Percentiles rank a stretch among this genome's conserved stretches.
Conservation (phyloP, 2,888 invertebrate species). For the Hypercompe scribonia region DNA sequence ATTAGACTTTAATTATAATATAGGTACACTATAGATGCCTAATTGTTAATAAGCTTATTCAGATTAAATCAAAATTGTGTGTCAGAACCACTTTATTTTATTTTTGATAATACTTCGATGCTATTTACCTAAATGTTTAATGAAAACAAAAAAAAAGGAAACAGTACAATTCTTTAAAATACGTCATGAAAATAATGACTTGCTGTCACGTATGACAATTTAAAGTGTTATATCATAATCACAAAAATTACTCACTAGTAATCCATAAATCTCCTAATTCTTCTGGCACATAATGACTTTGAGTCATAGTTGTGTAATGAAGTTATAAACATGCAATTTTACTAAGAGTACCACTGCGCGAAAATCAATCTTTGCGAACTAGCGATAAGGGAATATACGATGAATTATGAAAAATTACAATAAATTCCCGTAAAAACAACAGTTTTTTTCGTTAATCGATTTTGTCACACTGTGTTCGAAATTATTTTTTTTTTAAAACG, state of each 20-base stretch:
- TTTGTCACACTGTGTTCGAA: slow-evolving; percentile 60
- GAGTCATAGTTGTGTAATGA: slow-evolving; percentile 72
- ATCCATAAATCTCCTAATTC: slow-evolving; percentile 74
- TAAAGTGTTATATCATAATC: slow-evolving; percentile 54
- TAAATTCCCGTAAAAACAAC: slow-evolving; percentile 64
- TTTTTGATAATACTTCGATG: slow-evolving; percentile 2
- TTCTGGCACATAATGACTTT: slow-evolving; percentile 70
- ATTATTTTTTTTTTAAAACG: slow-evolving; percentile 67
- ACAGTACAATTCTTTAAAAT: slow-evolving; percentile 12
- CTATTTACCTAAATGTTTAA: slow-evolving; percentile 22
- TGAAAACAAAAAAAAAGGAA: neutral
- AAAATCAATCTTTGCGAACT: slow-evolving; percentile 68
- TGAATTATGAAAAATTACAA: slow-evolving; percentile 55
- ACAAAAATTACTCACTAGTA: slow-evolving; percentile 73
- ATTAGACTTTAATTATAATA: neutral
- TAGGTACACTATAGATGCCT: neutral
- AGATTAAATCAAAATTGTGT: neutral
- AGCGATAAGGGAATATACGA: slow-evolving; percentile 61
- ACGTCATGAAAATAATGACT: slow-evolving; percentile 41
- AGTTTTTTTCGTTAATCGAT: slow-evolving; percentile 63
- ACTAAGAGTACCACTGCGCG: slow-evolving; percentile 65
- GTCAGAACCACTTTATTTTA: neutral
- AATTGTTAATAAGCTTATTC: neutral
- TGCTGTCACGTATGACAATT: slow-evolving; percentile 31
- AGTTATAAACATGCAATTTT: slow-evolving; percentile 71